These are phyloP conservation scores for Poecilia latipinna DNA, from an alignment of 2,113 vertebrate genomes.

Conservation along the genomic window DNA sequence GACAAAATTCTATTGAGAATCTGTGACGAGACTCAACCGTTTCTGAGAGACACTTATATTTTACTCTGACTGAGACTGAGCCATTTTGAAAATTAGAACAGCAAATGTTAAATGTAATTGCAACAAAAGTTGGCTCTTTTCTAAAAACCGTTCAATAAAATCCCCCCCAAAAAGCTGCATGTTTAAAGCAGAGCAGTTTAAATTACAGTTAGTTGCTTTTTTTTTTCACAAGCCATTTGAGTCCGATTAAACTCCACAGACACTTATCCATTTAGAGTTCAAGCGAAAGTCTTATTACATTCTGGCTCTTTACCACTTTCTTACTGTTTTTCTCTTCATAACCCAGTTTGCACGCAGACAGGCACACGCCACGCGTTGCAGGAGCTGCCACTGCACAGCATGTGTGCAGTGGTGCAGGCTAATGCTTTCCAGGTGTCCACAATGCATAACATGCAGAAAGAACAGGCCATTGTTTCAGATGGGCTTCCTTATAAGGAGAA, in stretches of 20 bases:
- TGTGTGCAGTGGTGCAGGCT: conserved; percentile 57
- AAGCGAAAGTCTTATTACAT: conserved; percentile 4
- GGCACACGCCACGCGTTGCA: conserved; percentile 35
- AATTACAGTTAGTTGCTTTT: background rate
- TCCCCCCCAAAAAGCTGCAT: background rate
- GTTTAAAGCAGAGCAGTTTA: conserved; percentile 4
- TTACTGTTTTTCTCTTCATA: background rate
- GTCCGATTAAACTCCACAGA: conserved; percentile 42
- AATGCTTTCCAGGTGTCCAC: conserved; percentile 77
- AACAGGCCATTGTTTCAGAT: conserved; percentile 66
- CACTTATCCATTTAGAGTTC: background rate
- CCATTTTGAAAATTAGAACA: background rate
- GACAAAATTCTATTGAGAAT: too few species aligned
- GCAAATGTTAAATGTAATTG: background rate
- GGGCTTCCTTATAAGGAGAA: conserved; percentile 61
- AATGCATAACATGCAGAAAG: conserved; percentile 31
- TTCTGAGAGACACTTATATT: background rate
- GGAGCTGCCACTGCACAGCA: conserved; percentile 63
- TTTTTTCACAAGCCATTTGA: conserved; percentile 43
- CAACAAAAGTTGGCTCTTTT: background rate
- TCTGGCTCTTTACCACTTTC: background rate
- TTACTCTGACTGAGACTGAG: background rate
- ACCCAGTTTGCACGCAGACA: conserved; percentile 6
- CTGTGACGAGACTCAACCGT: too few species aligned
- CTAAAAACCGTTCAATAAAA: background rate